phyloP scores from a whole-genome alignment of 2,113 vertebrate genomes.

The Martes martes region DNA sequence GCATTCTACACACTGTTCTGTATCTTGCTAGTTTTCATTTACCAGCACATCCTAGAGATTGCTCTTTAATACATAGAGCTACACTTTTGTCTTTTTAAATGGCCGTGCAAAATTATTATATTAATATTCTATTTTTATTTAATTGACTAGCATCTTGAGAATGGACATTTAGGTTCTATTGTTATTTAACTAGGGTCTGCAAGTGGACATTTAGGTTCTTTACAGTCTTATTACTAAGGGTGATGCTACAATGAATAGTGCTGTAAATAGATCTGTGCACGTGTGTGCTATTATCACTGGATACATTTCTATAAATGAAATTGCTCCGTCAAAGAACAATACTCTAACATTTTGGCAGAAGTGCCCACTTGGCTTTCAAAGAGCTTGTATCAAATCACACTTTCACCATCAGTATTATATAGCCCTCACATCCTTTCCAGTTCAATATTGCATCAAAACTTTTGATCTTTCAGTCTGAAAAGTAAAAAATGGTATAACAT shows the following conservation, averaged over 20 bases:
- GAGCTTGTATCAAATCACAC: not conserved
- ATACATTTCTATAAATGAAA: not conserved
- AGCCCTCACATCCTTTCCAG: not conserved
- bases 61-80: not conserved
- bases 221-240: not conserved
- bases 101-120: not conserved
- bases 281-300: not conserved
- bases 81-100: not conserved
- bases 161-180: not conserved
- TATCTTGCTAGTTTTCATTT: not conserved
- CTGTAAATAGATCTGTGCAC: not conserved
- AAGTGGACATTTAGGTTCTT: not conserved
- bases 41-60: not conserved
- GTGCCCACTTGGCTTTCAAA: not conserved
- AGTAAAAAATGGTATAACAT: not conserved
- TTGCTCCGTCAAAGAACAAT: not conserved
- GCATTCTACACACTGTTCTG: not conserved
- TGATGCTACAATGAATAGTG: not conserved
- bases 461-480: not conserved
- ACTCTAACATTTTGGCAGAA: not conserved
- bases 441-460: not conserved
- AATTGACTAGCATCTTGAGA: not conserved
- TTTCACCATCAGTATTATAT: not conserved
- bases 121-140: not conserved
- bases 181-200: not conserved